Base-by-base conservation (phyloP, 2,888 invertebrate species). In the Chrysomela aeneicollis region DNA sequence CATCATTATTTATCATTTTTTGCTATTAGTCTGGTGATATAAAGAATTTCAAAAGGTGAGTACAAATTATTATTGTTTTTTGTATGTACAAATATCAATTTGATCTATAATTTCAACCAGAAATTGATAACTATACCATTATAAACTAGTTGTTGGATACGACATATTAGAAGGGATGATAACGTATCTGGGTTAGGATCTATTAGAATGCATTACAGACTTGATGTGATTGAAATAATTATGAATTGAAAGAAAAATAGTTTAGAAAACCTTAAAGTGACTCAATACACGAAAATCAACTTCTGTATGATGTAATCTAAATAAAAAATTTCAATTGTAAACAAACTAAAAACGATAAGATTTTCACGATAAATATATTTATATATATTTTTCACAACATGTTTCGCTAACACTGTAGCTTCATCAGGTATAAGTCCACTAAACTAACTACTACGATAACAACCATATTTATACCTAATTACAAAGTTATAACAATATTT, bases 31-130 rank as follows among this genome's bases (percentile, higher is more conserved):
- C 22, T 22, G 12, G 51, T 51, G 51, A 51, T 51, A 22, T 51
- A 51, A 51, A 22, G 9, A 51, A 51, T 9, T 22, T 51, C 22
- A 51, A 21, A 51, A 51, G 21, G 51, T 51, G 22, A 51, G 51
- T 51, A 51, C 21, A 21, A 51, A 51, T 10, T 35, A 26, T 26
- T 5, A 26, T 8, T 26, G 26, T 26, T 26, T 6, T 51, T 21
- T 1, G 15, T 2, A 47, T 47, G 47, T 47, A 15, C 2, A 15
- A 10, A 47, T 15, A 2, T 2, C 2, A 21, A 9, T 51, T 51
- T 1, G 12, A 51, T 51, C 22, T 51, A 51, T 51, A 10, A 22
- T 22, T 51, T 51, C 12, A 51, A 51, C 12, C 51, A 51, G 51
- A 51, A 22, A 51, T 6, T 35, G 10, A 35, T 35, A 8, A 35